Evolutionary conservation across 2,888 invertebrate species (phyloP).

Genomic region (Spilarctia lutea): DNA sequence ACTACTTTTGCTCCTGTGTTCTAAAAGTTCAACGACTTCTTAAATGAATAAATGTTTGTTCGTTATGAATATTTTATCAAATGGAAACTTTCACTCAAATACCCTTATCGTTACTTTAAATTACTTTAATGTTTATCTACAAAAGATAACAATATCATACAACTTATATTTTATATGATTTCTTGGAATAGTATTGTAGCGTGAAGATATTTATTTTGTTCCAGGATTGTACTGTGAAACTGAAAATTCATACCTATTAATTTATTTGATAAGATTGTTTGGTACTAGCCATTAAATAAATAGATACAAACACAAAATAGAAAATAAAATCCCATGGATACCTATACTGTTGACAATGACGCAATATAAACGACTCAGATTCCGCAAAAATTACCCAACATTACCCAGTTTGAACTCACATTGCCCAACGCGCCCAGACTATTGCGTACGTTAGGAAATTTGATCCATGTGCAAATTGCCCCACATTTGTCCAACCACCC

Average conservation of each 20-base stretch:
- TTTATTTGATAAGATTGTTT: no score
- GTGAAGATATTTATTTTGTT: not conserved
- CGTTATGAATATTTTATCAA: constrained; percentile 16
- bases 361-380: constrained; percentile 32
- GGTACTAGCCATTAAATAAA: no score
- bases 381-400: constrained; percentile 37
- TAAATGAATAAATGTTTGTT: not conserved
- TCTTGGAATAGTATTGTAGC: not conserved
- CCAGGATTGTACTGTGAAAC: no score
- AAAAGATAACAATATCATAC: constrained; percentile 2
- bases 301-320: no score
- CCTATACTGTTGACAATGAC: constrained; percentile 38
- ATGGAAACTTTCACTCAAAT: constrained; percentile 11
- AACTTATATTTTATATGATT: not conserved
- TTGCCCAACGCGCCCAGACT: constrained; percentile 18
- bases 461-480: constrained; percentile 44
- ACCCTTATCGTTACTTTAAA: constrained; percentile 6
- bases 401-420: constrained; percentile 34
- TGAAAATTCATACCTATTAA: no score
- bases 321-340: constrained; percentile 19
- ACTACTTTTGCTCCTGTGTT: not conserved
- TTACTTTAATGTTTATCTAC: constrained; percentile 7
- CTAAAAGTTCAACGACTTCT: constrained; percentile 4
- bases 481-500: constrained; percentile 29
- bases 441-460: constrained; percentile 37